phyloP scores from a whole-genome alignment of 2,797 vertebrate species.

The Pangasius djambal region DNA sequence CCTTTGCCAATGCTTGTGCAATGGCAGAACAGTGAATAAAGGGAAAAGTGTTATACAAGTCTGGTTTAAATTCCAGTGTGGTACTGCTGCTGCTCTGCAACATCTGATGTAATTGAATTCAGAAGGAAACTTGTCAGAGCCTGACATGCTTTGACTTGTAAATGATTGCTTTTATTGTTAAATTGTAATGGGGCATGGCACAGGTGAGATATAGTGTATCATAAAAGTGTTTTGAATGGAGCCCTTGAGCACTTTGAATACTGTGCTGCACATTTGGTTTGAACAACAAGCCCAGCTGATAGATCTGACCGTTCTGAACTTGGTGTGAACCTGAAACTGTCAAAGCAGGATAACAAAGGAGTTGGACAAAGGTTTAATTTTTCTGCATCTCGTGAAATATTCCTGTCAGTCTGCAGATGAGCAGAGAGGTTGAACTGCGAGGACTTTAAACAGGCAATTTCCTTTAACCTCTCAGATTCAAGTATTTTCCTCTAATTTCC shows the following conservation, averaged over 20 bases:
- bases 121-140: background rate
- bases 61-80: background rate
- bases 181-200: background rate
- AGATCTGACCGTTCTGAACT: background rate
- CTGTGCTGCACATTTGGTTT: background rate
- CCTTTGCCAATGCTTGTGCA: background rate
- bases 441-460: background rate
- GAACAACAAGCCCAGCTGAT: background rate
- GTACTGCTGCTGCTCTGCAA: background rate
- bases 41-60: background rate
- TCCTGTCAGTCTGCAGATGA: background rate
- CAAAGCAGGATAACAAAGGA: background rate
- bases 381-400: background rate
- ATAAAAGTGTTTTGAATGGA: background rate
- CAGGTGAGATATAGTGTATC: background rate
- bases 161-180: background rate
- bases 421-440: no score
- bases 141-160: slow-evolving; percentile 18
- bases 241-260: background rate
- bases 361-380: background rate
- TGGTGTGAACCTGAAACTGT: background rate
- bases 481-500: background rate
- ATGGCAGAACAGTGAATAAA: background rate
- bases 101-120: background rate
- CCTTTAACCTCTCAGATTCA: background rate